Evolutionary conservation across 1,140 invertebrate species (phyloP).

Genomic region (Drosophila busckii): DNA sequence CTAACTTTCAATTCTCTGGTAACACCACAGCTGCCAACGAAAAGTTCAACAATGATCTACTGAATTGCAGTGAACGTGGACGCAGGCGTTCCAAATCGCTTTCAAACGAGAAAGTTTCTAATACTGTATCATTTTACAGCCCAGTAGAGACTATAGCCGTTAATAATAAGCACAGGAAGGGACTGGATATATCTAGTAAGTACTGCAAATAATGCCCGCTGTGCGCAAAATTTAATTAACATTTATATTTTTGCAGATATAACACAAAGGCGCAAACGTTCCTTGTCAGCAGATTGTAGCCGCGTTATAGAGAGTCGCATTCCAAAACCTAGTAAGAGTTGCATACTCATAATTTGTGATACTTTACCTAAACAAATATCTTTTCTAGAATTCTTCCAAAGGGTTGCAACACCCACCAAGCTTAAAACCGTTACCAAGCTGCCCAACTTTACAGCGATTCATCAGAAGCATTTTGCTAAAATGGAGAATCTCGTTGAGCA

Average conservation of each 20-base stretch:
- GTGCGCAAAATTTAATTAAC: no score
- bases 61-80: no score
- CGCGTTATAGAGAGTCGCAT: constrained; percentile 12
- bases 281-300: constrained; percentile 48
- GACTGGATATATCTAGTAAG: constrained; percentile 28
- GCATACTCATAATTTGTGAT: no score
- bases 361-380: neutral
- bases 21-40: neutral
- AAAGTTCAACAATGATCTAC: no score
- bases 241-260: constrained; percentile 34
- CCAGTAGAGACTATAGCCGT: constrained; percentile 38
- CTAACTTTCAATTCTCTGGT: constrained; percentile 5
- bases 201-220: no score
- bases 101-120: constrained; percentile 12
- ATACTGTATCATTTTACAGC: constrained; percentile 51
- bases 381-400: constrained; percentile 15
- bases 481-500: constrained; percentile 84
- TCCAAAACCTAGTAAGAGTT: constrained; percentile 48
- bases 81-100: constrained; percentile 52
- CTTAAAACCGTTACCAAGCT: constrained; percentile 78
- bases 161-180: constrained; percentile 34
- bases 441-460: constrained; percentile 84
- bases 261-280: constrained; percentile 56
- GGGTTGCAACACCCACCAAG: constrained; percentile 27
- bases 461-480: constrained; percentile 82